Evolutionary conservation across 2,888 invertebrate genomes (phyloP), one percentile per base, ranked within the genome.

Genomic region (Notodonta dromedarius): DNA sequence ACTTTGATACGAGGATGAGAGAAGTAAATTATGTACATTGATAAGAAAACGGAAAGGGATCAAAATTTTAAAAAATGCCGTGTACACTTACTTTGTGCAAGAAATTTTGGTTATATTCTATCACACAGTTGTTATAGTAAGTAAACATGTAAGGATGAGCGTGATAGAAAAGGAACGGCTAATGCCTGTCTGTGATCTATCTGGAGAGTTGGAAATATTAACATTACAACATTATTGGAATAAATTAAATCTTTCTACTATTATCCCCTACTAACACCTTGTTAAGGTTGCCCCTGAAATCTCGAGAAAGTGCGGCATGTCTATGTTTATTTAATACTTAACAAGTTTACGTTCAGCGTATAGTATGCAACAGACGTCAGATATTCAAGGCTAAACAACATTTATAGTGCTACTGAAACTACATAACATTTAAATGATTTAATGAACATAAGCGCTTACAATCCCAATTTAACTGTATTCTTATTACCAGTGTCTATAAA

Each of bases 271-370:
- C 9, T 50, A 50, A 50, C 16, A 16, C 16, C 50, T 16, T 13
- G 32, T 32, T 52, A 52, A 24, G 12, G 52, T 7, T 52, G 32
- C 52, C 52, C 32, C 32, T 52, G 52, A 32, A 52, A 52, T 52
- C 5, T 8, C 52, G 52, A 32, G 52, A 52, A 52, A 52, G 52
- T 52, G 52, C 52, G 52, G 52, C 52, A 52, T 13, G 52, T 52
- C 52, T 52, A 12, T 52, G 52, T 52, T 52, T 52, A 52, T 52
- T 32, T 52, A 52, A 52, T 52, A 52, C 32, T 32, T 52, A 16
- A 8, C 50, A 16, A 32, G 52, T 52, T 52, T 52, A 52, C 52
- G 52, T 52, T 32, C 52, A 52, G 24, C 52, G 32, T 32, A 32
- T 51, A 16, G 24, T 51, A 52, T 52, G 32, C 11, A 32, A 24